These are phyloP conservation scores for Panthera leo DNA, from an alignment of 2,113 vertebrate genomes.

Conservation along the genomic window DNA sequence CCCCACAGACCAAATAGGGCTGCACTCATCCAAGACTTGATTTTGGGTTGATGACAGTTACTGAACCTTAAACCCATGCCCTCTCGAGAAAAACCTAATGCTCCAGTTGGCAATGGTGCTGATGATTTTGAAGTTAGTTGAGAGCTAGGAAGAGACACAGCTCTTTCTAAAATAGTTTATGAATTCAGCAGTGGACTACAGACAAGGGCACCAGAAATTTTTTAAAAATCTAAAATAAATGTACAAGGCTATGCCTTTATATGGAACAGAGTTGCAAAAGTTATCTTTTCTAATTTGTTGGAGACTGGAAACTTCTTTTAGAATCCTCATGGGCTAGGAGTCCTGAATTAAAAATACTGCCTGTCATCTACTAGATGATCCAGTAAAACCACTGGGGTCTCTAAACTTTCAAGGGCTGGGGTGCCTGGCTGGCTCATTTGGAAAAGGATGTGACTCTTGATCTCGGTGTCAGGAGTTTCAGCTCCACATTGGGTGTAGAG, in stretches of 20 bases:
- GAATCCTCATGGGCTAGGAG: neutral
- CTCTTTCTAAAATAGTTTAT: neutral
- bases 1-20: neutral
- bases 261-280: neutral
- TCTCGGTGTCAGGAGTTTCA: neutral
- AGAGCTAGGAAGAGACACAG: neutral
- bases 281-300: neutral
- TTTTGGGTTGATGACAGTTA: neutral
- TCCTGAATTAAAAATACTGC: neutral
- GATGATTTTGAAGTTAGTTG: neutral
- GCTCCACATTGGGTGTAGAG: neutral
- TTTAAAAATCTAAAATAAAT: neutral
- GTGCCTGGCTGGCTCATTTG: neutral
- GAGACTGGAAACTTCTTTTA: neutral
- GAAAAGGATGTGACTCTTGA: neutral
- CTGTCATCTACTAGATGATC: neutral
- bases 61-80: neutral
- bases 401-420: neutral
- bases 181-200: neutral
- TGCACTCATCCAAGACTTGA: neutral
- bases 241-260: neutral
- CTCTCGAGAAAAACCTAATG: neutral
- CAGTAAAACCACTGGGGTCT: neutral
- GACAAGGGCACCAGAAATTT: neutral
- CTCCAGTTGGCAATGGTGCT: neutral